Base-by-base conservation (phyloP, 1,140 invertebrate species). In the Drosophila auraria region DNA sequence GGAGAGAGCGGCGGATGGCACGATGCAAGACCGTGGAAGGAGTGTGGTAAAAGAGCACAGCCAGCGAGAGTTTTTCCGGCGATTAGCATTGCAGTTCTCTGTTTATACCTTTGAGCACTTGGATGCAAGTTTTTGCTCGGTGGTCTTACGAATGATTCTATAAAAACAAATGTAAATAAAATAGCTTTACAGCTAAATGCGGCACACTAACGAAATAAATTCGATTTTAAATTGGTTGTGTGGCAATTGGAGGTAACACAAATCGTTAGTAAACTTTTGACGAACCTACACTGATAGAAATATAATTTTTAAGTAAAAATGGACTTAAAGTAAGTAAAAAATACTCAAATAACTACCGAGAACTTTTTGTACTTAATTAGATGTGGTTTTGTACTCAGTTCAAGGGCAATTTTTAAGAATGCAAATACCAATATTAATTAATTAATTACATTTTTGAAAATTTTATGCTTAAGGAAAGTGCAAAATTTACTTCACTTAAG, bases 71-170 rank as follows among this genome's bases (percentile, higher is more conserved):
- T 42, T 53, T 62, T 70, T 30, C 38, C 53, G 27, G 27, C 51
- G 17, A 58, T 81, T 81, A 51, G n/a, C 27, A 53, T 30, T 81
- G 84, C 84, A 84, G 42, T 84, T 90, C 86, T 90, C 76, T 89
- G 86, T 89, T 89, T 89, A 89, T 89, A 78, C 84, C 87, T 75
- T 69, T 66, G 14, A n/a, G 15, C 7, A 33, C 15, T 57, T 33
- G n/a, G n/a, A 20, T 60, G 38, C 30, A 61, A 33, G n/a, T 60
- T 38, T 12, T 38, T 63, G 65, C 63, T 82, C 65, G 58, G 82
- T 79, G 72, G 77, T 84, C 78, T 83, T 78, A 72, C 84, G 86
- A 87, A 87, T 84, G 17, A 49, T 51, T 40, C 51, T 69, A 60
- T 84, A 79, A 87, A 87, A 87, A 87, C 84, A 87, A 89, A 87